Percentiles rank a stretch among this genome's conserved stretches.
These are phyloP conservation scores for Heliconius ismenius DNA, from an alignment of 2,888 invertebrate genomes.

Conservation along the genomic window DNA sequence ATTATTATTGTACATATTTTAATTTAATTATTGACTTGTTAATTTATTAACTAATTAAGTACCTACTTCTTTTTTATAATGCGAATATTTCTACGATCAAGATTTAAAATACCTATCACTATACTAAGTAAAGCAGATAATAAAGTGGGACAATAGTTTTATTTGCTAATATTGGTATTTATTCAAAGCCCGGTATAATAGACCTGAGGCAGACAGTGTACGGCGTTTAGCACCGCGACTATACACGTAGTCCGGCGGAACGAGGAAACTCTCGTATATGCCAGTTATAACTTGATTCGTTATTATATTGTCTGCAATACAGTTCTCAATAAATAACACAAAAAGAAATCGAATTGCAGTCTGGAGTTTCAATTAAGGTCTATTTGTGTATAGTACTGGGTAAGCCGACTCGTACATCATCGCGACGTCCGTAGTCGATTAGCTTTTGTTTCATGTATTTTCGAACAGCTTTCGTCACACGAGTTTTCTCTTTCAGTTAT, in stretches of 20 bases:
- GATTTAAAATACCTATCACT: too few relatives aligned
- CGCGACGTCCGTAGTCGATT: not conserved
- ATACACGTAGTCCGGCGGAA: not conserved
- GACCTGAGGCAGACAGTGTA: not conserved
- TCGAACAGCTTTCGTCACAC: not conserved
- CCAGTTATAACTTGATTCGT: not conserved
- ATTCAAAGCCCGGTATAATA: too few relatives aligned
- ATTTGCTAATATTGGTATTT: too few relatives aligned
- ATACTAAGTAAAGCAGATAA: too few relatives aligned
- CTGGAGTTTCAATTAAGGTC: conserved; percentile 27
- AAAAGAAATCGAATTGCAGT: conserved; percentile 23
- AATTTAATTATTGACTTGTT: too few relatives aligned
- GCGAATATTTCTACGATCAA: too few relatives aligned
- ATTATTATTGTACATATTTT: too few relatives aligned
- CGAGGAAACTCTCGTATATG: not conserved
- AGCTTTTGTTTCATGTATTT: conserved; percentile 2
- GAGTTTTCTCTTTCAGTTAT: not conserved
- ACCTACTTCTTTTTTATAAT: too few relatives aligned
- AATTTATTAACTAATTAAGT: too few relatives aligned
- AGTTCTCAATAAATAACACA: not conserved
- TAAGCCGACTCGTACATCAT: not conserved
- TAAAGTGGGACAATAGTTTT: too few relatives aligned
- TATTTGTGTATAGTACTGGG: conserved; percentile 16
- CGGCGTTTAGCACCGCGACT: not conserved
- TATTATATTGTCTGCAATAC: not conserved